Evolutionary conservation across 2,113 vertebrate species (phyloP).

Genomic region (Pollimyrus isidori): DNA sequence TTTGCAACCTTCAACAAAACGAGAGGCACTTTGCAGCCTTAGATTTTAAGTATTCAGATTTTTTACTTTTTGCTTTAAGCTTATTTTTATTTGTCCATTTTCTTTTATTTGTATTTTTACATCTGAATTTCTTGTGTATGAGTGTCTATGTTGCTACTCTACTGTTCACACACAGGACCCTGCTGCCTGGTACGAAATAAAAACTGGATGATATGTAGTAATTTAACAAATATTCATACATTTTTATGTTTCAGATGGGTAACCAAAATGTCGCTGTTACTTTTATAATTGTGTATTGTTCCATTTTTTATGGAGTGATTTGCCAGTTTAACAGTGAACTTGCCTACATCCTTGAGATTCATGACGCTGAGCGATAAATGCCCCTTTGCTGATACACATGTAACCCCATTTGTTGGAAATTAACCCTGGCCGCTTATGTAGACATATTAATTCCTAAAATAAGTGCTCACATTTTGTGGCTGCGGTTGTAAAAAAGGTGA

Average conservation of each 20-base stretch:
- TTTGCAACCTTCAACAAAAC: background rate
- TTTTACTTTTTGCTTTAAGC: background rate
- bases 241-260: background rate
- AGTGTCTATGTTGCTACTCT: background rate
- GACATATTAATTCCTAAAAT: constrained; percentile 12
- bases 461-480: background rate
- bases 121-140: background rate
- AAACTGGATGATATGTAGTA: background rate
- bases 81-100: background rate
- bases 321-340: background rate
- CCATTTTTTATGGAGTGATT: background rate
- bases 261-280: background rate
- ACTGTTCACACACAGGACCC: background rate
- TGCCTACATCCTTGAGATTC: background rate
- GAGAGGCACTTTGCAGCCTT: background rate
- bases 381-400: background rate
- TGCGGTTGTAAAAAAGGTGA: background rate
- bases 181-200: background rate
- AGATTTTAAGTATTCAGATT: too few relatives aligned
- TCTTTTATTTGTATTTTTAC: background rate
- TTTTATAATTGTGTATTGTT: background rate
- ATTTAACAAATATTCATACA: background rate
- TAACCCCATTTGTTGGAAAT: constrained; percentile 5
- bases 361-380: background rate
- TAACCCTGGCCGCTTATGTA: background rate